Percentiles rank a stretch among this genome's conserved stretches.
Evolutionary conservation across 2,888 invertebrate genomes (phyloP).

Genomic region (Troides aeacus): DNA sequence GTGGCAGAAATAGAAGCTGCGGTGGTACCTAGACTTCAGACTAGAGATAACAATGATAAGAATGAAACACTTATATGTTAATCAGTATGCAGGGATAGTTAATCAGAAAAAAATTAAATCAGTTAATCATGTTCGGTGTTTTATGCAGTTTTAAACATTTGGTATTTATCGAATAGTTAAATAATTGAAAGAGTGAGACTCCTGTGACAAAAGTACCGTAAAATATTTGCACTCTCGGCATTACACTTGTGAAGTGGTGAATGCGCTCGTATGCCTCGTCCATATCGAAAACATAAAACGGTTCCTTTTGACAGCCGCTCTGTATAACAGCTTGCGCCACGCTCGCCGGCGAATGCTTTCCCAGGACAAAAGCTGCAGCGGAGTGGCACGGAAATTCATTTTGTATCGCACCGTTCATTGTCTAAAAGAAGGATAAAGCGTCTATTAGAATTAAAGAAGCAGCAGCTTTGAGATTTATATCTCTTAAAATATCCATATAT

Average conservation of each 20-base stretch:
- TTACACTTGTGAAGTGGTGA: constrained; percentile 41
- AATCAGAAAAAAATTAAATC: too few relatives aligned
- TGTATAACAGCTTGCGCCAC: constrained; percentile 44
- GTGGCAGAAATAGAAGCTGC: too few relatives aligned
- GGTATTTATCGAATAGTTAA: not conserved
- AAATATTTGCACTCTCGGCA: constrained; percentile 48
- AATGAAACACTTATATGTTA: too few relatives aligned
- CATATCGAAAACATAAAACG: constrained; percentile 47
- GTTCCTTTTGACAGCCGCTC: constrained; percentile 42
- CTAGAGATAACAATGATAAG: too few relatives aligned
- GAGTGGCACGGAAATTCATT: constrained; percentile 23
- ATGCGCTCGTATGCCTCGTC: constrained; percentile 44
- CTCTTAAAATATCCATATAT: too few relatives aligned
- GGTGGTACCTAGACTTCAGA: too few relatives aligned
- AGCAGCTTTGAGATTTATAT: not conserved
- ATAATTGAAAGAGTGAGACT: not conserved
- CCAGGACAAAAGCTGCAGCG: constrained; percentile 34
- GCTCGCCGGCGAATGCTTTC: constrained; percentile 37
- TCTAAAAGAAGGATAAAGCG: constrained; percentile 3
- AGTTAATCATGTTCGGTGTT: too few relatives aligned
- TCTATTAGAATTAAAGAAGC: not conserved
- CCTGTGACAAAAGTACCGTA: constrained; percentile 39
- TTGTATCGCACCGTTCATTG: constrained; percentile 20
- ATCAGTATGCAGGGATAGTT: too few relatives aligned
- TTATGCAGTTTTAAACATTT: too few relatives aligned